A percentile compares a stretch with the other conserved stretches of the same genome.
Evolutionary conservation across 53 echinoderm and acorn worm species (phyloP).

Genomic region (Arbacia lixula): DNA sequence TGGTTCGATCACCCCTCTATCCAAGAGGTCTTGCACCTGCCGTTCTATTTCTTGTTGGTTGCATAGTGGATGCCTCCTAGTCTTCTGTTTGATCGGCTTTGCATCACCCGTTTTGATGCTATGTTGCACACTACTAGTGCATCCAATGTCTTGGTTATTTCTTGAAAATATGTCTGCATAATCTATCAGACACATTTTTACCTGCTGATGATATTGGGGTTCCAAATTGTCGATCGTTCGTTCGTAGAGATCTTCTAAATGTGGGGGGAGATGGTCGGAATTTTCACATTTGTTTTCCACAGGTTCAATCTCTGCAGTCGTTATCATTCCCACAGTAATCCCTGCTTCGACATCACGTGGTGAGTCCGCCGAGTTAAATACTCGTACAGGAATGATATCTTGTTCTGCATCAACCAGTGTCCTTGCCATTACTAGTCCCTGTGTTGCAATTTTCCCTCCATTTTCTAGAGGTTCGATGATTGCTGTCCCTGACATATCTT

Average conservation of each 20-base stretch:
- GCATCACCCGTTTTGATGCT: conserved; percentile 58
- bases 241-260: no score
- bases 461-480: no score
- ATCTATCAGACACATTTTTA: conserved; percentile 38
- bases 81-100: conserved; percentile 30
- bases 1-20: no score
- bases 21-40: no score
- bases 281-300: neutral
- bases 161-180: conserved; percentile 66
- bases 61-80: conserved; percentile 42
- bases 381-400: conserved; percentile 24
- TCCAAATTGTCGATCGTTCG: neutral
- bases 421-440: no score
- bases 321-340: conserved; percentile 22
- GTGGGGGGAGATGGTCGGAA: conserved; percentile 5
- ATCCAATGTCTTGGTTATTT: conserved; percentile 50
- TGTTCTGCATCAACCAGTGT: neutral
- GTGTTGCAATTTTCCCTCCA: no score
- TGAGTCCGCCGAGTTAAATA: conserved; percentile 32
- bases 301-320: conserved; percentile 25
- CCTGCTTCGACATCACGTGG: conserved; percentile 15
- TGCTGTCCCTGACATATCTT: no score
- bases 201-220: conserved; percentile 10
- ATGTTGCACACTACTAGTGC: no score
- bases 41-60: no score